Evolutionary conservation across 2,113 vertebrate species (phyloP).

Genomic region (Plectropomus leopardus): DNA sequence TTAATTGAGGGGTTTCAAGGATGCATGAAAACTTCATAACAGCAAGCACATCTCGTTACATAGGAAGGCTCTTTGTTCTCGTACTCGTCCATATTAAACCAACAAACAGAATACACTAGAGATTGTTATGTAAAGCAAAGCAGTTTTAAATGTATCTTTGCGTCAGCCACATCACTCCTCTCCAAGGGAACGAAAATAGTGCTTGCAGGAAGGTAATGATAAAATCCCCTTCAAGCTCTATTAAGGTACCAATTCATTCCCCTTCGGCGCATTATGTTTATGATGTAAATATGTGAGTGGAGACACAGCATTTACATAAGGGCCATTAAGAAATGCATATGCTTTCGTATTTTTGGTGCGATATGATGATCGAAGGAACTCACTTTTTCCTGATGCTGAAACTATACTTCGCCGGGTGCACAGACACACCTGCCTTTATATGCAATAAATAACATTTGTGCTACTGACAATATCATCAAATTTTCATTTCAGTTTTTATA

Average conservation of each 20-base stretch:
- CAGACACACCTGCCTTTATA: not conserved
- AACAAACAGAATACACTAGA: conserved; percentile 18
- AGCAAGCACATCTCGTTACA: conserved; percentile 2
- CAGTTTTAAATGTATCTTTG: not conserved
- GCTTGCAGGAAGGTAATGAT: conserved; percentile 33
- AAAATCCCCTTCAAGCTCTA: conserved; percentile 56
- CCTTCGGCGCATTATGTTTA: conserved; percentile 62
- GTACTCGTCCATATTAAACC: conserved; percentile 15
- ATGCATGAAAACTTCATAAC: not conserved
- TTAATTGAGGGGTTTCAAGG: conserved; percentile 44
- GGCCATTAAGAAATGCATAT: conserved; percentile 60
- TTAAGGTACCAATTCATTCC: conserved; percentile 66
- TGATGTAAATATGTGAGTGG: conserved; percentile 57
- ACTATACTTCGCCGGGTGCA: conserved; percentile 6
- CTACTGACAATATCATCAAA: conserved; percentile 27
- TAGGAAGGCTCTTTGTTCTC: conserved; percentile 15
- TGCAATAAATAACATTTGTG: conserved; percentile 28
- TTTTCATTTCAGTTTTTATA: conserved; percentile 44
- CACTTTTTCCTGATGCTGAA: conserved; percentile 4
- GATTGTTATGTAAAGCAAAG: conserved; percentile 23
- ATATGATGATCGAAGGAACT: conserved; percentile 26
- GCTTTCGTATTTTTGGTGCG: conserved; percentile 60
- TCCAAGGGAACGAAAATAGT: conserved; percentile 3
- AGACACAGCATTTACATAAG: conserved; percentile 44
- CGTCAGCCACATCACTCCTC: not conserved